phyloP scores from a whole-genome alignment of 1,140 invertebrate species.

The Atopsyche davidsoni region DNA sequence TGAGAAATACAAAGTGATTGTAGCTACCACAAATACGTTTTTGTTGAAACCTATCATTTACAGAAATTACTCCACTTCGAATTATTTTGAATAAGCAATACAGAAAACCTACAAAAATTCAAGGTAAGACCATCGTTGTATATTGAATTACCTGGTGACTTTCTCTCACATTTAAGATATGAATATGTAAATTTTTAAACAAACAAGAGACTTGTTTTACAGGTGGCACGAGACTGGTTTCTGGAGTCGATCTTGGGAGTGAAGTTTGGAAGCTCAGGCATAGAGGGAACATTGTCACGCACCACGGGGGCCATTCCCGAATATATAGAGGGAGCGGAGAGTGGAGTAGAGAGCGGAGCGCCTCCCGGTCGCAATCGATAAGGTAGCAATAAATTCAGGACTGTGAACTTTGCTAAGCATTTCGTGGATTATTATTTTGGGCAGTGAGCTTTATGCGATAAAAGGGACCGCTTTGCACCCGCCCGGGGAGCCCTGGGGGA shows the following conservation, averaged over 20 bases:
- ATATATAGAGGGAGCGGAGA: slow-evolving; percentile 17
- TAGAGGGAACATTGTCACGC: slow-evolving; percentile 26
- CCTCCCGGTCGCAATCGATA: slow-evolving; percentile 23
- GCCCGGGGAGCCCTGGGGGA: neutral
- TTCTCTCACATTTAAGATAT: too few species aligned
- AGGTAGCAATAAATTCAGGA: slow-evolving; percentile 23
- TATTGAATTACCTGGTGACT: too few species aligned
- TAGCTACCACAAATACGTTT: too few species aligned
- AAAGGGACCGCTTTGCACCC: neutral
- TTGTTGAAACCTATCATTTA: too few species aligned
- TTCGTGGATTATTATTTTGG: slow-evolving; percentile 26
- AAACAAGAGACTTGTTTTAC: slow-evolving; percentile 2
- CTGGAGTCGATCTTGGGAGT: too few species aligned
- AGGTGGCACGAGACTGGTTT: slow-evolving; percentile 6
- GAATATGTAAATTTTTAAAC: too few species aligned
- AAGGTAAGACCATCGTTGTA: too few species aligned
- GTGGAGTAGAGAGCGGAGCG: slow-evolving; percentile 1
- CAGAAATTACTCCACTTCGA: too few species aligned
- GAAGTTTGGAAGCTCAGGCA: too few species aligned
- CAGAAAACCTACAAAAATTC: too few species aligned
- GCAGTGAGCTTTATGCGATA: slow-evolving; percentile 5
- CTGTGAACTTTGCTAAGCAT: slow-evolving; percentile 21
- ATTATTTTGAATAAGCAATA: too few species aligned
- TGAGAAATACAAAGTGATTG: too few species aligned
- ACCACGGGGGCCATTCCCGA: slow-evolving; percentile 18